Percentiles rank a stretch among this genome's conserved stretches.
Conservation (phyloP, 2,113 vertebrate genomes). For the Mastomys coucha region DNA sequence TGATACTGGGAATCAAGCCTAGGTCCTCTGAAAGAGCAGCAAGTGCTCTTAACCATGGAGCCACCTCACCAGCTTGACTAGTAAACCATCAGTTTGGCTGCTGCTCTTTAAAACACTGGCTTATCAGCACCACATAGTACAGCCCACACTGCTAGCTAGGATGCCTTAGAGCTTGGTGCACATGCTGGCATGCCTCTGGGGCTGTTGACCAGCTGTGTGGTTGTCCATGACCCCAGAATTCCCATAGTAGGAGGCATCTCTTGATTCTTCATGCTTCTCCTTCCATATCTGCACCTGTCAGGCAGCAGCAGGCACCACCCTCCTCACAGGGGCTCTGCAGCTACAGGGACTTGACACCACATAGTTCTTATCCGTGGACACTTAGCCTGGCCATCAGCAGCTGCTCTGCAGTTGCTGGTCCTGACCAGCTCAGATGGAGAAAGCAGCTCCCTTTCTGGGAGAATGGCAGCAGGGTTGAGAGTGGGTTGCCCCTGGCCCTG, state of each 20-base stretch:
- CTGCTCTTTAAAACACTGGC: background rate
- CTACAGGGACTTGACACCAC: background rate
- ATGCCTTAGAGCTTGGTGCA: background rate
- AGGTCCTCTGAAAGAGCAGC: background rate
- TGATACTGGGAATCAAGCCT: background rate
- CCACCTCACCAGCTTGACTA: background rate
- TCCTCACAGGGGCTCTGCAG: background rate
- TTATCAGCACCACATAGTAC: background rate
- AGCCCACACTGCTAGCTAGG: too few species aligned
- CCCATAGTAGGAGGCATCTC: background rate
- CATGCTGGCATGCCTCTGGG: background rate
- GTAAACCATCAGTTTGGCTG: background rate
- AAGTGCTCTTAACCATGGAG: background rate
- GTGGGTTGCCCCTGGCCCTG: too few species aligned
- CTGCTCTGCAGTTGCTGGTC: background rate
- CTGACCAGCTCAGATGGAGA: background rate
- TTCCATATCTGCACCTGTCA: fast-evolving
- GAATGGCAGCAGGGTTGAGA: background rate
- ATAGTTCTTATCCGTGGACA: fast-evolving
- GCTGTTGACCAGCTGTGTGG: fast-evolving
- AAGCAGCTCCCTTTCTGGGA: background rate
- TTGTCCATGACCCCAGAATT: background rate
- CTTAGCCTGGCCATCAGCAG: background rate
- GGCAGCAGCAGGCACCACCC: background rate
- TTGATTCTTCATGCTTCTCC: fast-evolving